Evolutionary conservation across 2,888 invertebrate species (phyloP).

Genomic region (Acleris literana): DNA sequence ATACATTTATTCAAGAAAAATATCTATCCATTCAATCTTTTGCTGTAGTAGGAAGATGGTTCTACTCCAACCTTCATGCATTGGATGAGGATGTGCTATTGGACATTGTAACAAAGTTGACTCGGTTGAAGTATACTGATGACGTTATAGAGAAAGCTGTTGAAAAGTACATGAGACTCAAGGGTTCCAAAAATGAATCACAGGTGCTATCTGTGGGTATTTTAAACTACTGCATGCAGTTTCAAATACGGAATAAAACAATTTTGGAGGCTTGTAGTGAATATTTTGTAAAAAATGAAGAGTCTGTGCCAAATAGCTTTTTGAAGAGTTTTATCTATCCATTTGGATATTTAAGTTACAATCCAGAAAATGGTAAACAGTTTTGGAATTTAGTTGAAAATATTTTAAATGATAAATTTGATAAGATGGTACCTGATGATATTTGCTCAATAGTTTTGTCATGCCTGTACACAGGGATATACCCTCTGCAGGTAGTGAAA

Average conservation of each 20-base stretch:
- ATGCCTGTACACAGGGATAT: conserved; percentile 84
- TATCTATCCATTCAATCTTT: conserved; percentile 71
- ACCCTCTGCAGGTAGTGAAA: conserved; percentile 84
- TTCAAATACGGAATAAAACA: conserved; percentile 80
- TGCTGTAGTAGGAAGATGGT: conserved; percentile 80
- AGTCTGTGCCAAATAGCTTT: conserved; percentile 76
- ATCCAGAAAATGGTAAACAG: conserved; percentile 70
- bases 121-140: conserved; percentile 81
- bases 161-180: conserved; percentile 84
- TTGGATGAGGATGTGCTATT: conserved; percentile 82
- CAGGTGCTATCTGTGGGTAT: conserved; percentile 84
- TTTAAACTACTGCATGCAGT: conserved; percentile 84
- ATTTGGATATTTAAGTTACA: conserved; percentile 85
- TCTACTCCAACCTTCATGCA: conserved; percentile 84
- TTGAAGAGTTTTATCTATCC: conserved; percentile 83
- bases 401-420: conserved; percentile 80
- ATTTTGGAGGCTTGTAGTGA: conserved; percentile 84
- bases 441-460: conserved; percentile 85
- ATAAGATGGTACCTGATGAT: conserved; percentile 82
- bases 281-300: conserved; percentile 79
- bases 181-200: conserved; percentile 70
- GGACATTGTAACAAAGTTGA: conserved; percentile 81
- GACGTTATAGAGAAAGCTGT: conserved; percentile 82
- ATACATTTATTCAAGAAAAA: conserved; percentile 65
- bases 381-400: conserved; percentile 85